phyloP scores from a whole-genome alignment of 2,888 invertebrate genomes.

The Agapostemon virescens region DNA sequence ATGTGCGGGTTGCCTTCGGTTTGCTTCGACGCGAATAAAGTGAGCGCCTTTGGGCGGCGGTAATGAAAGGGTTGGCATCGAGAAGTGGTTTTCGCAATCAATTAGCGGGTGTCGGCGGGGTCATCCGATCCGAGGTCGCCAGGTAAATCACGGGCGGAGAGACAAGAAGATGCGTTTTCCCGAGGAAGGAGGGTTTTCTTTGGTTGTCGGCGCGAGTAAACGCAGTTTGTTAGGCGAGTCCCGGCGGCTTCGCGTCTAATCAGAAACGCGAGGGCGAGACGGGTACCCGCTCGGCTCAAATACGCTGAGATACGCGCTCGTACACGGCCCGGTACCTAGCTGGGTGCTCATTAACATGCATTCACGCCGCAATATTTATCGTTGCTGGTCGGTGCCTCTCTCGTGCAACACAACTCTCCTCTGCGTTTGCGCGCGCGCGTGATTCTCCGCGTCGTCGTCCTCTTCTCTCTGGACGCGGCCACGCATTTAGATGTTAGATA shows the following conservation, averaged over 20 bases:
- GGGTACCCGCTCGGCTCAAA: constrained; percentile 42
- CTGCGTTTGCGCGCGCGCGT: accelerated
- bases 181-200: constrained; percentile 1
- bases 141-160: background rate
- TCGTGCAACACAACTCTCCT: background rate
- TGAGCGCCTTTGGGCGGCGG: background rate
- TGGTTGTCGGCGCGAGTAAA: constrained; percentile 30
- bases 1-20: background rate
- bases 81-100: constrained; percentile 4
- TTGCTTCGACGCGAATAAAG: background rate
- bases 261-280: constrained; percentile 55
- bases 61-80: background rate
- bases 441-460: constrained; percentile 24
- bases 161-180: background rate
- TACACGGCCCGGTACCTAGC: constrained; percentile 43
- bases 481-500: constrained; percentile 75
- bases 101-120: background rate
- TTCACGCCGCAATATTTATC: constrained; percentile 78
- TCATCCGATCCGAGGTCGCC: background rate
- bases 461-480: constrained; percentile 62
- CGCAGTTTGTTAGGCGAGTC: constrained; percentile 57
- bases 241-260: constrained; percentile 54
- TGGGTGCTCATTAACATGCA: constrained; percentile 77
- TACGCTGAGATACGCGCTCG: constrained; percentile 40
- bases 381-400: constrained; percentile 58